Percentiles rank a stretch among this genome's conserved stretches.
phyloP scores from a whole-genome alignment of 2,797 vertebrate genomes.

The Cichlasoma orientale region DNA sequence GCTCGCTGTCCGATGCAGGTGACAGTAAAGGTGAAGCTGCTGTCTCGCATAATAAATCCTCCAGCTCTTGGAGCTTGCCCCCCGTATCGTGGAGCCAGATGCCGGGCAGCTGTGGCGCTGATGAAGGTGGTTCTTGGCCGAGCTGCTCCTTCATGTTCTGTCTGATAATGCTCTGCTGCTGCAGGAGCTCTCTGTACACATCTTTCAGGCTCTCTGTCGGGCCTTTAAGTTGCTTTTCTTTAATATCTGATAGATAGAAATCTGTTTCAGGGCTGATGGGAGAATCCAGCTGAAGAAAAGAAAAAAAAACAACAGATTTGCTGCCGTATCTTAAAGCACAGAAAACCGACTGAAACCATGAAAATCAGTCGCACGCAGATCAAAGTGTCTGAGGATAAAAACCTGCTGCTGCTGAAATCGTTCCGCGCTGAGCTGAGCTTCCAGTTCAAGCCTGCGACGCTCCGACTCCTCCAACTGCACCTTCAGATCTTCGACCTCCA shows the following conservation, averaged over 20 bases:
- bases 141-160: constrained; percentile 44
- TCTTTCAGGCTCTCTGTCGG: constrained; percentile 39
- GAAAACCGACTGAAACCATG: not conserved
- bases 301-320: not conserved
- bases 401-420: constrained; percentile 30
- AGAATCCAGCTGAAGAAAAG: constrained; percentile 35
- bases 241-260: constrained; percentile 4
- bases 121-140: not conserved
- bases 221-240: constrained; percentile 7
- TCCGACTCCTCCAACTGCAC: constrained; percentile 64
- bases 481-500: constrained; percentile 75
- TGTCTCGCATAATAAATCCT: constrained; percentile 13
- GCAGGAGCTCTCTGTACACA: constrained; percentile 28
- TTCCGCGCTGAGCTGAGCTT: constrained; percentile 49
- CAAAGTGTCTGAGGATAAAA: not conserved
- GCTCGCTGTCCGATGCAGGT: constrained; percentile 10
- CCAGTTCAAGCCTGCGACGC: constrained; percentile 50
- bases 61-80: constrained; percentile 35
- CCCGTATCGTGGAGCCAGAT: constrained; percentile 54
- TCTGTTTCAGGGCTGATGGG: constrained; percentile 7
- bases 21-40: constrained; percentile 20
- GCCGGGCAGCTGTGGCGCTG: constrained; percentile 22
- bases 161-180: constrained; percentile 39
- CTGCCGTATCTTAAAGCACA: not conserved
- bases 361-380: not conserved